Base-by-base conservation (phyloP, 1,140 invertebrate species). In the Plutomurus gul region DNA sequence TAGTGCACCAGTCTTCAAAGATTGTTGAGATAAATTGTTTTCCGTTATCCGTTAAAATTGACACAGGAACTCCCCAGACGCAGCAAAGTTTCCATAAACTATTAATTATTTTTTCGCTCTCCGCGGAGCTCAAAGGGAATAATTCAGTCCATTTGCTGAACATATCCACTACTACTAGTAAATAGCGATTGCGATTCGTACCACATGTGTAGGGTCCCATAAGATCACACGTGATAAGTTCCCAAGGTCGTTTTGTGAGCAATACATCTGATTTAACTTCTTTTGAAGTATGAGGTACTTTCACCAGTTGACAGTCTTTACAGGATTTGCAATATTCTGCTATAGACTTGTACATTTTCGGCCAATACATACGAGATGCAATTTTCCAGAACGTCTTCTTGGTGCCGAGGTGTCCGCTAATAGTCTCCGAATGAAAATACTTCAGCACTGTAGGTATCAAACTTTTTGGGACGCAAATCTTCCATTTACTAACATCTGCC, bases 41-140 rank as follows among this genome's bases (percentile, higher is more conserved):
- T 1, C 84, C 84, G 49, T 85, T 85, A 79, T 85, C 84, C 0
- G 80, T 75, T 0, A 85, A 74, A 6, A 85, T 47, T 1, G 73
- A 72, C 11, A 51, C 30, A 0, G 84, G 83, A 51, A 83, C 82
- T 46, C 83, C 85, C 81, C 82, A 85, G 1, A 78, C 27, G 0
- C 75, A 25, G 65, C 82, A 85, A 1, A 84, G 60, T 10, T 83
- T 73, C 16, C 49, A 60, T 30, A 78, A 30, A 1, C 18, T 43
- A 76, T 65, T 8, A 80, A 77, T 11, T 82, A 51, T 11, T 49
- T 70, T 18, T 46, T 73, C 3, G 73, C 77, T n/a, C 79, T 82
- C 70, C 0, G 84, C 75, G 11, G 73, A 71, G 11, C 76, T 39
- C 1, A 86, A 10, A 1, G 81, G 76, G 56, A 80, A 82, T 0